Base-by-base conservation (phyloP, 1,140 invertebrate species). In the Pseudomyrmex gracilis region DNA sequence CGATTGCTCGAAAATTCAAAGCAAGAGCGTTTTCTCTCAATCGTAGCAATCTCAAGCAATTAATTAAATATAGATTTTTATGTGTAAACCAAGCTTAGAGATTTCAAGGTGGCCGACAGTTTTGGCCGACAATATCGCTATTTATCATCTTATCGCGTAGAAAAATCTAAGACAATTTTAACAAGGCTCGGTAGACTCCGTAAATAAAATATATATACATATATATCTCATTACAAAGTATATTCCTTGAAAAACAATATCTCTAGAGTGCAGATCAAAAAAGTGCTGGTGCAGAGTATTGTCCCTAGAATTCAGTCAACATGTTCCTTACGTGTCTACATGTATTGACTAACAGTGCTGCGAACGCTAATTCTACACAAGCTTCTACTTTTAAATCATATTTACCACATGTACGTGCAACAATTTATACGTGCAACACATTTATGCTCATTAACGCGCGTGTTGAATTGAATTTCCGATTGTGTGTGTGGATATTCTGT, bases 301-400 rank as follows among this genome's bases (percentile, higher is more conserved):
- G 91, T 93, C 92, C 92, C 92, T 93, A 93, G 92, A 91, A 93
- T 93, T 93, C 92, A 93, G 92, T 93, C 92, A 93, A 93, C 92
- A 90, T 90, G 76, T 80, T 71, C 22, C 84, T 85, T 83, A 80
- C 49, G n/a, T 68, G 34, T 34, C 34, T 34, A 34, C 34, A 34
- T 83, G 88, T 58, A 51, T 71, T 73, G 60, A 22, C 13, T 58
- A 61, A 71, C 34, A 55, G 47, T 86, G 5, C 85, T 87, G 85
- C 57, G n/a, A 20, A 55, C 9, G 57, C 17, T 64, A 85, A 67
- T 49, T 78, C 34, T 34, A 34, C 85, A 85, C 20, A 89, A 89
- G 87, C 86, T 0, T 71, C 55, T 49, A 9, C 34, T 12, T 70
- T 58, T 58, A 78, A 20, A 71, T 15, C 58, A 70, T 34, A 70